Conservation (phyloP, 2,888 invertebrate species). For the Eurois occulta region DNA sequence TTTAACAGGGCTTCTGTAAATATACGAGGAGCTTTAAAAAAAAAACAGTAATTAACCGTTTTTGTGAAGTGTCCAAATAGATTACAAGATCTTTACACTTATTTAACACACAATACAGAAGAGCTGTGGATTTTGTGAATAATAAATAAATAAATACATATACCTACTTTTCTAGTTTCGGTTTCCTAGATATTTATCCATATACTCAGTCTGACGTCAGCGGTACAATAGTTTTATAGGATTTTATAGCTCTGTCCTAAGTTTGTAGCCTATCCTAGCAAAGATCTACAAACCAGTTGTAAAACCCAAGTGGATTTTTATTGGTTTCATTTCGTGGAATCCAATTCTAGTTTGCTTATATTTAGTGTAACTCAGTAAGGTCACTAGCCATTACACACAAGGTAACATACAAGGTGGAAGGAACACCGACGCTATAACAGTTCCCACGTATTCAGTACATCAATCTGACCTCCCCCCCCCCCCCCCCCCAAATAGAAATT, state of each 20-base stretch:
- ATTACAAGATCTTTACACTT: neutral
- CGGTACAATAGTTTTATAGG: slow-evolving; percentile 43
- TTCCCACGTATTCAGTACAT: no score
- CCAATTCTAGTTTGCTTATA: neutral
- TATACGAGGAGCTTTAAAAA: neutral
- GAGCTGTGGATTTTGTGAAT: no score
- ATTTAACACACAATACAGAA: neutral
- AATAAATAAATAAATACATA: no score
- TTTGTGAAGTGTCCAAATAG: neutral
- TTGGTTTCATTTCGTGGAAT: slow-evolving; percentile 36
- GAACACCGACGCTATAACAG: no score
- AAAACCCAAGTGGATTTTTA: slow-evolving; percentile 59
- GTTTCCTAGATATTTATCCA: neutral
- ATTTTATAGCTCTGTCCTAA: slow-evolving; percentile 48
- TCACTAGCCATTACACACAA: neutral
- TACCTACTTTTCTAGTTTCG: neutral
- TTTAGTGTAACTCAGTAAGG: slow-evolving; percentile 8
- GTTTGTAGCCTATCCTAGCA: slow-evolving; percentile 49
- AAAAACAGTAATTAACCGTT: neutral
- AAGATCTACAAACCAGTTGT: slow-evolving; percentile 56
- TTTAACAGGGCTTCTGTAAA: neutral
- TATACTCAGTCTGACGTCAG: slow-evolving; percentile 26
- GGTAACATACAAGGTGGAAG: no score
- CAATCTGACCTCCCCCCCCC: no score
- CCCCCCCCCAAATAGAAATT: no score